A percentile compares a stretch with the other conserved stretches of the same genome.
phyloP scores from a whole-genome alignment of 2,797 vertebrate genomes.

The Glyptemys insculpta region DNA sequence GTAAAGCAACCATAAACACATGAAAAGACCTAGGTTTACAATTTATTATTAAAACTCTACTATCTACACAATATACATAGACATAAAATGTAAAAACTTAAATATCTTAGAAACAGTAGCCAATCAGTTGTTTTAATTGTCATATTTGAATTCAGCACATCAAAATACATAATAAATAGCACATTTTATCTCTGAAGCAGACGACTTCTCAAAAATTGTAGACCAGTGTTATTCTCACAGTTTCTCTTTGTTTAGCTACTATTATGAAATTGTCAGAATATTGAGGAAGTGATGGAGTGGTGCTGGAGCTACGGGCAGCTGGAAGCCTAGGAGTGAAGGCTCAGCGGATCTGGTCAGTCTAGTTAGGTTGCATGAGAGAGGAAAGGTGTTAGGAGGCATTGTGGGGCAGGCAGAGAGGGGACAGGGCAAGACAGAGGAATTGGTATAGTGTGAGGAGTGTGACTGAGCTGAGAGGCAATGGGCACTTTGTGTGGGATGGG shows the following conservation, averaged over 20 bases:
- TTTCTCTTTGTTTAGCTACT: background rate
- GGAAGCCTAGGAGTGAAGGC: background rate
- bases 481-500: background rate
- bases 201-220: too few species aligned
- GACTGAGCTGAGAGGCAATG: background rate
- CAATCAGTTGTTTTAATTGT: too few species aligned
- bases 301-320: background rate
- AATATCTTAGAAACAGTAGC: too few species aligned
- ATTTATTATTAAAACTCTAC: too few species aligned
- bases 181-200: too few species aligned
- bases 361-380: background rate
- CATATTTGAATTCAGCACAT: too few species aligned
- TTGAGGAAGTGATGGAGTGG: background rate
- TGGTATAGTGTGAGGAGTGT: background rate
- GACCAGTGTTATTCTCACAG: background rate
- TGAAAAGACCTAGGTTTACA: too few species aligned
- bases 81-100: too few species aligned
- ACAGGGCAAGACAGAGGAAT: background rate
- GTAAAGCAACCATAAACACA: too few species aligned
- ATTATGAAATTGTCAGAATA: background rate
- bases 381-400: background rate
- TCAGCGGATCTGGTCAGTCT: background rate
- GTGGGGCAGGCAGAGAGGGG: background rate
- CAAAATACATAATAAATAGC: too few species aligned
- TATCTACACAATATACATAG: too few species aligned